A percentile compares a stretch with the other conserved stretches of the same genome.
phyloP scores from a whole-genome alignment of 2,797 vertebrate genomes.

The Loris lydekkerianus region DNA sequence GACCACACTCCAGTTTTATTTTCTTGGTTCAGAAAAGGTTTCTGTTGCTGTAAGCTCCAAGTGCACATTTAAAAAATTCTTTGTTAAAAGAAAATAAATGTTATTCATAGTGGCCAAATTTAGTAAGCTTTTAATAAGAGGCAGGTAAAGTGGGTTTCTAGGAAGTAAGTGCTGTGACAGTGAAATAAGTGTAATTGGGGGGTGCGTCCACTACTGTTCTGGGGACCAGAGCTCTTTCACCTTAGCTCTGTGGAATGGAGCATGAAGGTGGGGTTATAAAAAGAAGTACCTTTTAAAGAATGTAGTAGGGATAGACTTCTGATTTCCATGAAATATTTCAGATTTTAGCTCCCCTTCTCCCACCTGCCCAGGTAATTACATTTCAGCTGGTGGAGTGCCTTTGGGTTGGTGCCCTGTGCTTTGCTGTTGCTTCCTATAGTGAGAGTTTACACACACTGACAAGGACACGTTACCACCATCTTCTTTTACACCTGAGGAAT shows the following conservation, averaged over 20 bases:
- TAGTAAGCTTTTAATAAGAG: conserved; percentile 34
- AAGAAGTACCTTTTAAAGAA: not conserved
- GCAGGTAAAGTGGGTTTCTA: not conserved
- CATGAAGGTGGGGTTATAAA: not conserved
- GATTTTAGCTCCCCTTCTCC: not conserved
- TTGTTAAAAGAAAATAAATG: not conserved
- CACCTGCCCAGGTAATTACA: fast-evolving
- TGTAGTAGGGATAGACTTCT: not conserved
- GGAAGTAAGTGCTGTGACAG: not conserved
- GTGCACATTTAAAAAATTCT: not conserved
- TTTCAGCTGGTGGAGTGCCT: not conserved
- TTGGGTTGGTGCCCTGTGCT: not conserved
- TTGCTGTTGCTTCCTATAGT: not conserved
- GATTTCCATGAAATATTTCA: not conserved
- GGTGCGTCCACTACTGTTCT: not conserved
- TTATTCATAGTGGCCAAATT: not conserved
- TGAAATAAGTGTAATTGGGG: not conserved
- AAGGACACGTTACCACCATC: not conserved
- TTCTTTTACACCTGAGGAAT: not conserved
- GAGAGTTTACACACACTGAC: not conserved
- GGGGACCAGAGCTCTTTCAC: not conserved
- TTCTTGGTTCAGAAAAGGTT: conserved; percentile 37
- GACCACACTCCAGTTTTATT: conserved; percentile 34
- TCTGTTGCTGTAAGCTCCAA: conserved; percentile 5
- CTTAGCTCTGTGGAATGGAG: not conserved